phyloP scores from a whole-genome alignment of 2,113 vertebrate genomes.

The Oenanthe melanoleuca region DNA sequence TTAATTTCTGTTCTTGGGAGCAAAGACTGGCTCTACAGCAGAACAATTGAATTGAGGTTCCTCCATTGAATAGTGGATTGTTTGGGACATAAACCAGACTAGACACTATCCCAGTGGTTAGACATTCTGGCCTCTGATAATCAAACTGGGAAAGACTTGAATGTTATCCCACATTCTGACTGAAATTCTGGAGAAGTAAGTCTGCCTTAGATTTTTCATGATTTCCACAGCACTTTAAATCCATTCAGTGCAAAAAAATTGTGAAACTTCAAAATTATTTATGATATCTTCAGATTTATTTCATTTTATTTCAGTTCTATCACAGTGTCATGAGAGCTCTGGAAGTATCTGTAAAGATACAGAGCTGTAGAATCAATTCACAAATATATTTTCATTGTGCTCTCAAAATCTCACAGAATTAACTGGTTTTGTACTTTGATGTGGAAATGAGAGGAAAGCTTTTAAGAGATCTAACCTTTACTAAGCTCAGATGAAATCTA shows the following conservation, averaged over 20 bases:
- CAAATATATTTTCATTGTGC: conserved; percentile 79
- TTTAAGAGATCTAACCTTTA: conserved; percentile 81
- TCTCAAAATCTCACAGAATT: conserved; percentile 79
- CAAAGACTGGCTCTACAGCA: background rate
- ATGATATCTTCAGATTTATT: rapidly evolving
- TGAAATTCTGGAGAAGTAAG: background rate
- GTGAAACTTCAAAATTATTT: background rate
- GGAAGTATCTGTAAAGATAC: conserved; percentile 73
- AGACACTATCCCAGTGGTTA: background rate
- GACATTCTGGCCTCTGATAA: background rate
- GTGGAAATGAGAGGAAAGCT: conserved; percentile 79
- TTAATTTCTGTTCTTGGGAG: background rate
- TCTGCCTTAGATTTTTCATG: background rate
- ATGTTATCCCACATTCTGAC: background rate
- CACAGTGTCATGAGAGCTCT: conserved; percentile 75
- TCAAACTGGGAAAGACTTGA: background rate
- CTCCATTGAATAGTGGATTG: background rate
- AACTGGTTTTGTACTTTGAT: conserved; percentile 82
- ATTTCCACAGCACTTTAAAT: background rate
- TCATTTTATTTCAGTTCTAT: conserved; percentile 67
- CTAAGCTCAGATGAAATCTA: conserved; percentile 20
- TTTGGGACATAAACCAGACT: background rate
- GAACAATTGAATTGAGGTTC: background rate
- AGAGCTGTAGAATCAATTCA: conserved; percentile 76
- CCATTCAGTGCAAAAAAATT: background rate